These are phyloP conservation scores for Hydropsyche betteni DNA, from an alignment of 2,888 invertebrate species.

Conservation along the genomic window DNA sequence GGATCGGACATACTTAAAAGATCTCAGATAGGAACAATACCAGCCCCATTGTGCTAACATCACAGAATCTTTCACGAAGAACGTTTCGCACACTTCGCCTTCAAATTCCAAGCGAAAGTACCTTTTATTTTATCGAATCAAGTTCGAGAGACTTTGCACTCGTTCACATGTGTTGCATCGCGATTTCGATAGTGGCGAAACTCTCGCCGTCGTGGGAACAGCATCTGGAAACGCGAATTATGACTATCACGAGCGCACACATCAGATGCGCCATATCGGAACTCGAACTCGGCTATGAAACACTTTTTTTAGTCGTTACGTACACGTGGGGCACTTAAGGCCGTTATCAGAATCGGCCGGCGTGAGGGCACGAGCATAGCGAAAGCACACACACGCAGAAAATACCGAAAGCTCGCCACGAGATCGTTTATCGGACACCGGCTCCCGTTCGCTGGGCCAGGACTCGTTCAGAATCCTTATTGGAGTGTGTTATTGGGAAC, in stretches of 20 bases:
- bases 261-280: neutral
- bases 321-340: no score
- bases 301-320: no score
- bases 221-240: slow-evolving; percentile 17
- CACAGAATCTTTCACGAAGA: no score
- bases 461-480: slow-evolving; percentile 22
- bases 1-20: neutral
- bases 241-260: slow-evolving; percentile 24
- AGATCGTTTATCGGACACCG: slow-evolving; percentile 14
- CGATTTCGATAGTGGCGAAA: no score
- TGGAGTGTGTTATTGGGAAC: slow-evolving; percentile 50
- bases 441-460: neutral
- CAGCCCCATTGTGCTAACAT: no score
- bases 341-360: slow-evolving; percentile 18
- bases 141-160: no score
- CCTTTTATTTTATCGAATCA: no score
- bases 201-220: slow-evolving; percentile 1
- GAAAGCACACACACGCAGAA: slow-evolving; percentile 34
- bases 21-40: no score
- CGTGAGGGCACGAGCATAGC: slow-evolving; percentile 37
- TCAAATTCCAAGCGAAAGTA: no score
- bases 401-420: slow-evolving; percentile 9
- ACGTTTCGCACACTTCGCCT: no score
- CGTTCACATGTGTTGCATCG: no score
- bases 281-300: no score